A percentile compares a stretch with the other conserved stretches of the same genome.
phyloP scores from a whole-genome alignment of 2,888 invertebrate genomes.

The Trachelus troglodyta region DNA sequence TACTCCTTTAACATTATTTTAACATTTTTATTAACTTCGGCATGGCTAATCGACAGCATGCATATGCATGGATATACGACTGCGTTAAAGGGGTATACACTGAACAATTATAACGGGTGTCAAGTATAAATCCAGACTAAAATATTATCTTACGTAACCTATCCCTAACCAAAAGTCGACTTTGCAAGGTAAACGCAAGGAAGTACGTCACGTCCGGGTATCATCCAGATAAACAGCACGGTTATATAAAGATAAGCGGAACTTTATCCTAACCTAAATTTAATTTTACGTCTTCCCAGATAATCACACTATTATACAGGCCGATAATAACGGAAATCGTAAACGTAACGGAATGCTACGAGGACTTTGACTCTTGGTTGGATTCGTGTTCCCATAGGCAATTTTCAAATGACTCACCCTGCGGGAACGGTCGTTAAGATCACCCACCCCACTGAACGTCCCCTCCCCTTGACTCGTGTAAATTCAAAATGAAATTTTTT shows the following conservation, averaged over 20 bases:
- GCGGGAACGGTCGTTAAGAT: too few relatives aligned
- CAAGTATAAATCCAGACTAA: background rate
- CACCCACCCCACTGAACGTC: too few relatives aligned
- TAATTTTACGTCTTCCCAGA: conserved; percentile 28
- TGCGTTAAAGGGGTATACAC: background rate
- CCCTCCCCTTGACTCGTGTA: too few relatives aligned
- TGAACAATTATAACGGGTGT: background rate
- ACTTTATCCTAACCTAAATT: conserved; percentile 16
- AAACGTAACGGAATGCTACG: conserved; percentile 34
- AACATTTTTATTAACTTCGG: background rate
- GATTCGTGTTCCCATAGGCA: background rate
- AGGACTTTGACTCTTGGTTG: conserved; percentile 13
- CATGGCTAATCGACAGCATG: background rate
- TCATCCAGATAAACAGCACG: background rate
- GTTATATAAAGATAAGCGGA: background rate
- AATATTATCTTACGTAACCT: background rate
- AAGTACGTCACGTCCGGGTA: background rate
- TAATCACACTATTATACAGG: conserved; percentile 34
- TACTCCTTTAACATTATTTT: background rate
- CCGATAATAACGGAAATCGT: conserved; percentile 36
- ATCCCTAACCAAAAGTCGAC: background rate
- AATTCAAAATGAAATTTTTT: too few relatives aligned
- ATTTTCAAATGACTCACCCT: too few relatives aligned
- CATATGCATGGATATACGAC: background rate
- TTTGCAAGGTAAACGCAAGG: background rate